phyloP scores from a whole-genome alignment of 2,113 vertebrate genomes.

The Choloepus hoffmanni region DNA sequence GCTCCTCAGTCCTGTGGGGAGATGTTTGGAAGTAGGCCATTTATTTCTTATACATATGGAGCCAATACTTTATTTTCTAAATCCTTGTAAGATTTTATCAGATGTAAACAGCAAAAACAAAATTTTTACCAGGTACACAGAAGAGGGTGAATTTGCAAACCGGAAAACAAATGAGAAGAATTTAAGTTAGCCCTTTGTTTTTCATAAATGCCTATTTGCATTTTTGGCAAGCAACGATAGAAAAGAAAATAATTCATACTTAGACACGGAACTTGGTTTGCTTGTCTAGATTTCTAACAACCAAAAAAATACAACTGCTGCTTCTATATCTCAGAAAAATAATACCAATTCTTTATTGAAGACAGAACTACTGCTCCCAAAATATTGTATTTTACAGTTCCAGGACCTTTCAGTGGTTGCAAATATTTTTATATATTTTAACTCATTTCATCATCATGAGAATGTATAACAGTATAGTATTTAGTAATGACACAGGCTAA shows the following conservation, averaged over 20 bases:
- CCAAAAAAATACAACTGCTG: constrained; percentile 54
- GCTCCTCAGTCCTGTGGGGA: not conserved
- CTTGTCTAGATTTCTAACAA: constrained; percentile 32
- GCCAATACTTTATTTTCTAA: constrained; percentile 29
- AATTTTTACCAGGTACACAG: not conserved
- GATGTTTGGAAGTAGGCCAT: not conserved
- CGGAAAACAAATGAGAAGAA: constrained; percentile 28
- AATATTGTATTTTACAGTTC: constrained; percentile 14
- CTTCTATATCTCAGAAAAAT: not conserved
- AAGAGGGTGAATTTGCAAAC: constrained; percentile 37
- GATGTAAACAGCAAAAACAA: not conserved
- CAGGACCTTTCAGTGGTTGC: not conserved
- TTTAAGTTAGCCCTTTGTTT: not conserved
- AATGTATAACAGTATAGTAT: not conserved
- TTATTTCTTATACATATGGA: not conserved
- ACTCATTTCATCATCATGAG: not conserved
- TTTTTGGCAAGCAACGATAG: constrained; percentile 50
- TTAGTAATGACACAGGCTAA: not conserved
- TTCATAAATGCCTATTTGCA: constrained; percentile 4
- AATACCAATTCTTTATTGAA: not conserved
- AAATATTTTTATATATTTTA: not conserved
- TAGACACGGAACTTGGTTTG: constrained; percentile 20
- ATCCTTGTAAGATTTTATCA: constrained; percentile 22
- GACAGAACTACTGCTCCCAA: not conserved
- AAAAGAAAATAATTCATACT: constrained; percentile 45